Evolutionary conservation across 2,113 vertebrate species (phyloP), one percentile per base, ranked within the genome.

Genomic region (Calypte anna): DNA sequence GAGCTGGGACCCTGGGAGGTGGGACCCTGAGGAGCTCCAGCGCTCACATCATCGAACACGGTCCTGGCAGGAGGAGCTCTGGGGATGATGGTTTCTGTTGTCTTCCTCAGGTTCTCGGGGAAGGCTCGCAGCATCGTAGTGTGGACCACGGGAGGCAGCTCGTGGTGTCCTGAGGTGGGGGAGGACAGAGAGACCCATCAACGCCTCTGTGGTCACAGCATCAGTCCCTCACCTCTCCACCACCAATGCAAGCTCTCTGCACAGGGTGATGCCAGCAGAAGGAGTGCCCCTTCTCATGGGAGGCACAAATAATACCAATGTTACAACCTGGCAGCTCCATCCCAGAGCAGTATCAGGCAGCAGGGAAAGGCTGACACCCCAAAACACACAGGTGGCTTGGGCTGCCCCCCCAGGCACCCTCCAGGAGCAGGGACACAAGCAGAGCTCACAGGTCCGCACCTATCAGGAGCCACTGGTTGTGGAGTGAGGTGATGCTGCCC

Each of bases 401-500:
- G 63, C 2, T 81, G 48, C 1, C 30, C 16, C 24, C 0, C 1
- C 3, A 0, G 0, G 53, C 28, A 48, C 73, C 36, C 68, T 10
- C 54, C 1, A 1, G 28, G 31, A 55, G 22, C 3, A 4, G 22
- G 62, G 33, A 25, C 0, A 1, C 2, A 48, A 40, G n/a, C 63
- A 7, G 20, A 30, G 12, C 10, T 10, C 0, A 17, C 0, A 0
- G 51, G 20, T 55, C 33, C 96, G 54, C 91, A 99, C 99, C 99
- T 75, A 99, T 99, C 7, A 99, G 98, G 38, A 99, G 97, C 99
- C 99, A 99, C 90, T 99, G 99, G 98, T 98, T 99, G 43, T 97
- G 98, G 31, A 92, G 97, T 9, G 96, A 93, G 17, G 97, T 38
- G 40, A 98, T 97, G 97, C 98, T 99, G 80, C 98, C 99, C 8